phyloP scores from a whole-genome alignment of 2,113 vertebrate species.

The Vanacampus margaritifer region DNA sequence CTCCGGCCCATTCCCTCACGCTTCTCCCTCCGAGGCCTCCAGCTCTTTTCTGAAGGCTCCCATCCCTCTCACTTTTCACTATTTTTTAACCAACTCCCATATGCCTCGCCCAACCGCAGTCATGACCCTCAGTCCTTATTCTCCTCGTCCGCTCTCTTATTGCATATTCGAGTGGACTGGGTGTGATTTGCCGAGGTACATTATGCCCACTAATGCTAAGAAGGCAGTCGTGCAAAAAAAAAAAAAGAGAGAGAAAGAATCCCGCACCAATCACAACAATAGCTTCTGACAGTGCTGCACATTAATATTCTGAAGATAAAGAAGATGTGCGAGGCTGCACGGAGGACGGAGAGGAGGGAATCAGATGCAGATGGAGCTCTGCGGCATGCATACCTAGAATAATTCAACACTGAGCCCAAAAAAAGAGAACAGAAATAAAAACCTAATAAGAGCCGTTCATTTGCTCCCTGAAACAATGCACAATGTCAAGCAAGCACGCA shows the following conservation, averaged over 20 bases:
- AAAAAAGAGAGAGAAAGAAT: constrained; percentile 21
- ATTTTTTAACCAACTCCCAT: constrained; percentile 68
- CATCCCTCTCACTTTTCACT: constrained; percentile 55
- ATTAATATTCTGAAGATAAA: constrained; percentile 61
- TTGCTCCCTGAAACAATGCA: constrained; percentile 33
- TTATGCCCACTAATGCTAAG: constrained; percentile 42
- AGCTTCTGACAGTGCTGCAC: constrained; percentile 52
- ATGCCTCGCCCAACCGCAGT: constrained; percentile 43
- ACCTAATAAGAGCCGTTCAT: constrained; percentile 39
- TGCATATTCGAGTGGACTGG: constrained; percentile 24
- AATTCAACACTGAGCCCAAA: constrained; percentile 27
- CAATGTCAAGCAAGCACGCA: not conserved
- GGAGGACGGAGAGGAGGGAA: constrained; percentile 34
- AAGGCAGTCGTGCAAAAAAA: constrained; percentile 42
- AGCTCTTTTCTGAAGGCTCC: constrained; percentile 61
- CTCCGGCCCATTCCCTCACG: constrained; percentile 42
- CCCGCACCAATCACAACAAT: constrained; percentile 56
- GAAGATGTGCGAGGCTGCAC: constrained; percentile 38
- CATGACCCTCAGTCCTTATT: constrained; percentile 41
- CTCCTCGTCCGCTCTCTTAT: constrained; percentile 10
- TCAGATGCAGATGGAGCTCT: constrained; percentile 50
- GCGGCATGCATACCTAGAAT: constrained; percentile 45
- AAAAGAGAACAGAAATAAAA: constrained; percentile 2
- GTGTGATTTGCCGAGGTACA: constrained; percentile 48
- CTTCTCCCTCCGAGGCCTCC: constrained; percentile 47